Percentiles rank a stretch among this genome's conserved stretches.
These are phyloP conservation scores for Colistium nudipinnis DNA, from an alignment of 2,113 vertebrate species.

Conservation along the genomic window DNA sequence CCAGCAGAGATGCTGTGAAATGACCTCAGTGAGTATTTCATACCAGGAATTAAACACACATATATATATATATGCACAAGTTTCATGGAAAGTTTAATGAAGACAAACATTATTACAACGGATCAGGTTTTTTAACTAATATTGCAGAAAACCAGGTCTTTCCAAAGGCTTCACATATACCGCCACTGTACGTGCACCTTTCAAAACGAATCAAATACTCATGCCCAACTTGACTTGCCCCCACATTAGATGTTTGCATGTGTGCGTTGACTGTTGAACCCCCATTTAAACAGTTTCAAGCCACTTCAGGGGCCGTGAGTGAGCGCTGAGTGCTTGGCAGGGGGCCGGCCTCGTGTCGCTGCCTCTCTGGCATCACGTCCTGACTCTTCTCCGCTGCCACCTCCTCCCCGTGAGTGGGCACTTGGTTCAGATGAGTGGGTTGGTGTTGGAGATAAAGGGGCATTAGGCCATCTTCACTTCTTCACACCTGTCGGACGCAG, in stretches of 20 bases:
- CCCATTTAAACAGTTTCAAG: slow-evolving; percentile 37
- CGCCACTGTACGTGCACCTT: too few species aligned
- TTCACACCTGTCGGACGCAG: slow-evolving; percentile 42
- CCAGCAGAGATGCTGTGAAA: background rate
- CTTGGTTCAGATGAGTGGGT: slow-evolving; percentile 34
- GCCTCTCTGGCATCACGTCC: slow-evolving; percentile 24
- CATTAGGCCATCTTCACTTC: slow-evolving; percentile 36
- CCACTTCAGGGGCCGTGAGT: slow-evolving; percentile 61
- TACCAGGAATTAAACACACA: background rate
- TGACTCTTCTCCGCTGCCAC: slow-evolving; percentile 27
- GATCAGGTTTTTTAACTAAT: too few species aligned
- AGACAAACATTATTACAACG: too few species aligned
- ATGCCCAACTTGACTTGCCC: background rate
- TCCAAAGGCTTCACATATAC: too few species aligned
- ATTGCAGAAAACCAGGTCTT: too few species aligned
- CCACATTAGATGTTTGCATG: background rate
- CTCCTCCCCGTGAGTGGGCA: slow-evolving; percentile 36
- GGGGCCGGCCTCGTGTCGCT: slow-evolving; percentile 40
- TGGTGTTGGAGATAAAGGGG: slow-evolving; percentile 30
- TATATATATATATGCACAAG: too few species aligned
- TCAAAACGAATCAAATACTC: background rate
- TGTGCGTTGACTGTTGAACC: slow-evolving; percentile 34
- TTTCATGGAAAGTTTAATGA: too few species aligned
- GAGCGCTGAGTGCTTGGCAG: slow-evolving; percentile 61
- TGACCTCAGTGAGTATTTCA: background rate